Percentiles rank a stretch among this genome's conserved stretches.
phyloP scores from a whole-genome alignment of 2,888 invertebrate species.

The Anagyrus pseudococci region DNA sequence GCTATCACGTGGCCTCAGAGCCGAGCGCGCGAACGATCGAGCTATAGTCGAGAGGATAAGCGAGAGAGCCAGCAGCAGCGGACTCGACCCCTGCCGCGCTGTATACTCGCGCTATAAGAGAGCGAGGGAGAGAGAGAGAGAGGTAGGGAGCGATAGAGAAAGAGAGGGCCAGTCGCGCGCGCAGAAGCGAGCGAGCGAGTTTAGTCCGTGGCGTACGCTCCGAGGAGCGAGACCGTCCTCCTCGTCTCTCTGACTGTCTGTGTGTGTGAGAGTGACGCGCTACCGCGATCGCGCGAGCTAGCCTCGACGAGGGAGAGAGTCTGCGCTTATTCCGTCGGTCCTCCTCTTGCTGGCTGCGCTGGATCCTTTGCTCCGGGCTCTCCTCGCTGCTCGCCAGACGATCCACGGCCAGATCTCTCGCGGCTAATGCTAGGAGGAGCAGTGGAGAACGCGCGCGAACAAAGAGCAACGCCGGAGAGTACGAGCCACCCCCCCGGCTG shows the following conservation, averaged over 20 bases:
- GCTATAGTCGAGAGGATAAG: conserved; percentile 54
- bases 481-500: no score
- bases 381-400: no score
- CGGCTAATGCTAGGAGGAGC: neutral
- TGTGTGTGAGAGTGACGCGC: no score
- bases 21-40: conserved; percentile 5
- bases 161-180: conserved; percentile 35
- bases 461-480: neutral
- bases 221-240: conserved; percentile 42
- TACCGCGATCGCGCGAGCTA: no score
- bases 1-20: neutral
- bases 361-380: no score
- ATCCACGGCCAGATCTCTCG: neutral
- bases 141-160: neutral
- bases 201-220: conserved; percentile 54
- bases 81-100: neutral
- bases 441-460: neutral
- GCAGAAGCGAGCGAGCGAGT: conserved; percentile 33
- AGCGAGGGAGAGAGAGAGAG: no score
- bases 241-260: neutral
- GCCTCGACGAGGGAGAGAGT: no score
- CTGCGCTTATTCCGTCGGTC: no score
- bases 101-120: no score
- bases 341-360: no score
- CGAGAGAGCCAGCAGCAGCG: conserved; percentile 44